Base-by-base conservation (phyloP, 2,797 vertebrate genomes). In the Karalla daura region DNA sequence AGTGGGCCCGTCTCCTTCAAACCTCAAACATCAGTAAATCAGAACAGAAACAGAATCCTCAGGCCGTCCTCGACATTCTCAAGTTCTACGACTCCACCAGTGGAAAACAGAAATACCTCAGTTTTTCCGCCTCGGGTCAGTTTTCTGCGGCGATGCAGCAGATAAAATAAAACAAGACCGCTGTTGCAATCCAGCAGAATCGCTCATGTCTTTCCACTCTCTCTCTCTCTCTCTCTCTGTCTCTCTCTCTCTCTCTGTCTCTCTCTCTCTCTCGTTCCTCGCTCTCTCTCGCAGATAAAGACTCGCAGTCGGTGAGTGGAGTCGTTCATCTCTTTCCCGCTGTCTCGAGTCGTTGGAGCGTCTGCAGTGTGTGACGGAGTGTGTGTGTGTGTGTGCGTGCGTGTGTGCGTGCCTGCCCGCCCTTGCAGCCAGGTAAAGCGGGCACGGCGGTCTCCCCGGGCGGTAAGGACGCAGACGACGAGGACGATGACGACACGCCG, bases 11-110 rank as follows among this genome's bases (percentile, higher is more conserved):
- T 51, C 92, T 99, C 71, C 94, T 99, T 52, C 97, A 99, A 87
- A 99, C 96, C 58, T 99, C 98, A 78, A 99, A 99, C 86, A 99
- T 99, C 89, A 98, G 96, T 17, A 98, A 99, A 85, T 94, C 95
- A 7, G 98, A 99, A 83, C 98, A 99, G 90, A 98, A 99, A 89
- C 97, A 99, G 70, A 99, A 99, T 80, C 98, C 98, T 8, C 97
- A 99, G 93, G 96, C 96, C 0, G 98, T 99, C 70, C 94, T 99
- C 44, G 97, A 99, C 67, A 95, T 97, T 76, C 94, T 99, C 74
- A 98, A 99, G 84, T 99, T 99, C 91, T 99, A 98, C 0, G 96
- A 99, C 89, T 98, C 97, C 58, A 95, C 96, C 87, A 97, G 95
- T 37, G 94, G 93, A 69, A 98, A 96, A 87, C 98, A 99, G 93